Base-by-base conservation (phyloP, 2,888 invertebrate species). In the Nephrotoma guestfalica region DNA sequence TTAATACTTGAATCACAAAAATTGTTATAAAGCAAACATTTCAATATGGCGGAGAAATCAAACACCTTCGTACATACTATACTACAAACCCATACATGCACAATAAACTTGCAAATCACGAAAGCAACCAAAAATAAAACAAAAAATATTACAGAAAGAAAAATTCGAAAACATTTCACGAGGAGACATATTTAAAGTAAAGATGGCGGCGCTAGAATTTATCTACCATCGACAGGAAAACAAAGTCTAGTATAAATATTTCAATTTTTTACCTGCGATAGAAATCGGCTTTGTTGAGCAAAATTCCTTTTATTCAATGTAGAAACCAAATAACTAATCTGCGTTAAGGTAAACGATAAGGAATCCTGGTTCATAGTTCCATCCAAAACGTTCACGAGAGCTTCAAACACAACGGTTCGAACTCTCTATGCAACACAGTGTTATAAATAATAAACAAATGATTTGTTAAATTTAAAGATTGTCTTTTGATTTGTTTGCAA, bases 281-380 rank as follows among this genome's bases (percentile, higher is more conserved):
- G 94, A 93, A 97, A 97, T 92, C 95, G 95, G 92, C 95, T 95
- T 92, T 95, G 96, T 92, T 96, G 95, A 93, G 96, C 96, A 93
- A 95, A 97, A 94, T 98, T 98, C 94, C 97, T 97, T 95, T 98
- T 98, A 92, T 94, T 97, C 94, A 98, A 95, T 94, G 96, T 97
- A 93, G 95, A 95, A 94, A 98, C 97, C 93, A 98, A 96, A 95
- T 96, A 96, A 96, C 96, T 96, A 94, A 98, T 98, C 96, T 98
- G 97, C 95, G 97, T 97, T 96, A 98, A 96, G 95, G 98, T 97
- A 96, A 97, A 96, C 94, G 97, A 97, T 95, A 97, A 95, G 95
- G 98, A 96, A 95, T 98, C 98, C 95, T 98, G 97, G 96, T 97
- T 97, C 97, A 97, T 97, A 97, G 96, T 97, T 97, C 96, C 97